phyloP scores from a whole-genome alignment of 1,140 invertebrate genomes.

The Cecropterus lyciades region DNA sequence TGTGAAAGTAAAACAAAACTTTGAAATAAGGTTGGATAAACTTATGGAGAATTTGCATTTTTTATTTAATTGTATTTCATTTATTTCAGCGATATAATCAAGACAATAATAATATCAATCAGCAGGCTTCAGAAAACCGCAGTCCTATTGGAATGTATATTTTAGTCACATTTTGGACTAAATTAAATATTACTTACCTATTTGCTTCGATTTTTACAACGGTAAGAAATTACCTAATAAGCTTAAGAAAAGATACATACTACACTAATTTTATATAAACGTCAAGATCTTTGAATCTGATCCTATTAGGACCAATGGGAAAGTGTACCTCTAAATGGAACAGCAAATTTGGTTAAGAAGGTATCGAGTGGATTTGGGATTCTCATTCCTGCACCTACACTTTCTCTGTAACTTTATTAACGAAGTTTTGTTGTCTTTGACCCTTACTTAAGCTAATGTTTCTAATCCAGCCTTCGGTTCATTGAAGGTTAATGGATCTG shows the following conservation, averaged over 20 bases:
- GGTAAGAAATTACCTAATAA: constrained; percentile 5
- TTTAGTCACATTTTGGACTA: too few species aligned
- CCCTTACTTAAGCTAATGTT: constrained; percentile 37
- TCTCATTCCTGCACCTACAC: constrained; percentile 52
- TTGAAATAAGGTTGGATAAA: too few species aligned
- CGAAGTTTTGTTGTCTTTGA: constrained; percentile 46
- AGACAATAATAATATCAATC: too few species aligned
- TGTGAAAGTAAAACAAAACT: too few species aligned
- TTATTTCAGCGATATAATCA: too few species aligned
- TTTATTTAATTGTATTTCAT: too few species aligned
- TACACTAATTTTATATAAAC: constrained; percentile 11
- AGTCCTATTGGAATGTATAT: too few species aligned
- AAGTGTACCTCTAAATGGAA: constrained; percentile 39
- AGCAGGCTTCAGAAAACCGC: too few species aligned
- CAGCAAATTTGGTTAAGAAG: constrained; percentile 57
- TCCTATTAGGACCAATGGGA: constrained; percentile 34
- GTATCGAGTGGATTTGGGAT: constrained; percentile 47
- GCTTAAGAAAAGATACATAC: neutral
- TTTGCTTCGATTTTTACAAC: too few species aligned
- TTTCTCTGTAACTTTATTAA: constrained; percentile 55
- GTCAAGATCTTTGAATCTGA: constrained; percentile 28
- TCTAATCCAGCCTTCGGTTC: constrained; percentile 27
- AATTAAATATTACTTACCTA: neutral
- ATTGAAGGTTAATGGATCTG: constrained; percentile 15
- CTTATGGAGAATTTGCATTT: too few species aligned